Conservation (phyloP, 2,113 vertebrate species). For the Piaya cayana region DNA sequence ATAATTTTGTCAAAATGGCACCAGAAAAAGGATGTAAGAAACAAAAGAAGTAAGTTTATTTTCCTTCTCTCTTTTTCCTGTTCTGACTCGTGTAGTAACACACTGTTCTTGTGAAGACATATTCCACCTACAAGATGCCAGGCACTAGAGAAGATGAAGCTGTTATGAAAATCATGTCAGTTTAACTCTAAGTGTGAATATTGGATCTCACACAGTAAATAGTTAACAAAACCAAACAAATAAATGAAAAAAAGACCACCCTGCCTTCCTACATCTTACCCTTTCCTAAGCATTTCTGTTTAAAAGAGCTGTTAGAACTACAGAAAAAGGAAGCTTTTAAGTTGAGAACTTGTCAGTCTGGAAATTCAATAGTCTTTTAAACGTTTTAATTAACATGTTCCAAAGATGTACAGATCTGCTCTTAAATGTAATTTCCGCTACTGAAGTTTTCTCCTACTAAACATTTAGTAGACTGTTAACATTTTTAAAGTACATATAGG, state of each 20-base stretch:
- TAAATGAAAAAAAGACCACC: fast-evolving
- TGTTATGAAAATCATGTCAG: not conserved
- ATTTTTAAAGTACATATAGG: not conserved
- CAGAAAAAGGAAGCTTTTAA: not conserved
- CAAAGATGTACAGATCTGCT: not conserved
- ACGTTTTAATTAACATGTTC: not conserved
- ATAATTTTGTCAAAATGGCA: not conserved
- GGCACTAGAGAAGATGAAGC: not conserved
- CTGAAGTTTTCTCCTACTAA: not conserved
- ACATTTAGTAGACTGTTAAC: not conserved
- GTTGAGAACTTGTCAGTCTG: not conserved
- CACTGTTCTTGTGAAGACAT: not conserved
- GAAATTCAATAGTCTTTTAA: not conserved
- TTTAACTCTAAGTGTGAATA: not conserved
- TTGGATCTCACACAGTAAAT: not conserved
- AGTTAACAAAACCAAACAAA: not conserved
- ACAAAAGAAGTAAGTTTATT: not conserved
- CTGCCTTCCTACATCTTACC: fast-evolving
- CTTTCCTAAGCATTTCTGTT: not conserved
- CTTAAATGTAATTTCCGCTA: not conserved
- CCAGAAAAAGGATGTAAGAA: not conserved
- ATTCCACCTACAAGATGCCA: not conserved
- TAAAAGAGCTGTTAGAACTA: fast-evolving
- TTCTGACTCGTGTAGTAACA: not conserved
- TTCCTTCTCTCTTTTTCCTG: not conserved